Evolutionary conservation across 2,113 vertebrate genomes (phyloP).

Genomic region (Corythornis madagascariensis): DNA sequence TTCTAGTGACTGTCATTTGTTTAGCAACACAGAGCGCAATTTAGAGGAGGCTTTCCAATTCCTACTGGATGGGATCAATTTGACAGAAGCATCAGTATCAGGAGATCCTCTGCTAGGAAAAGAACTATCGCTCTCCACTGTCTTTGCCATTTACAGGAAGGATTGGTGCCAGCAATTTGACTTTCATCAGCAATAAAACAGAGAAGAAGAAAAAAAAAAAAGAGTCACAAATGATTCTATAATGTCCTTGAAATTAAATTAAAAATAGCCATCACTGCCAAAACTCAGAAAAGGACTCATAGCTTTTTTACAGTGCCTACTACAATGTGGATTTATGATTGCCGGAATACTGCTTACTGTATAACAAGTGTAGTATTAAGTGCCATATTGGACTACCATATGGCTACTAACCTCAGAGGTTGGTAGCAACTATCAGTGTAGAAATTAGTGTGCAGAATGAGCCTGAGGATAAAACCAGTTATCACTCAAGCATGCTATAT

Average conservation of each 20-base stretch:
- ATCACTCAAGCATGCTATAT: conserved; percentile 85
- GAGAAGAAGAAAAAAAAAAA: neutral
- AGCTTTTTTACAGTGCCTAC: conserved; percentile 63
- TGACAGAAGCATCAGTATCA: conserved; percentile 70
- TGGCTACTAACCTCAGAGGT: conserved; percentile 85
- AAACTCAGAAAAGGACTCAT: conserved; percentile 53
- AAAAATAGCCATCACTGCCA: conserved; percentile 65
- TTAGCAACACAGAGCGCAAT: conserved; percentile 67
- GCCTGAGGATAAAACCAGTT: conserved; percentile 84
- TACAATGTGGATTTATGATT: conserved; percentile 77
- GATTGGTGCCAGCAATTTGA: conserved; percentile 47
- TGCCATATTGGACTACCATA: conserved; percentile 86
- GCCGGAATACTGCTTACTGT: conserved; percentile 73
- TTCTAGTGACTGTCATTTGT: conserved; percentile 68
- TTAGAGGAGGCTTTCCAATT: conserved; percentile 63
- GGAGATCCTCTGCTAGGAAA: conserved; percentile 70
- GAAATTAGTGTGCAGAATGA: conserved; percentile 83
- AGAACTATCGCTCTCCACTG: conserved; percentile 62
- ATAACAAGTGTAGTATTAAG: conserved; percentile 78
- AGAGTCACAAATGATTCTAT: conserved; percentile 44
- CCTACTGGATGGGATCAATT: conserved; percentile 65
- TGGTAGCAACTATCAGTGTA: conserved; percentile 82
- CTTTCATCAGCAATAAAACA: conserved; percentile 66
- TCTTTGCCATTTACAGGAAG: conserved; percentile 61
- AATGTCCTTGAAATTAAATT: conserved; percentile 67